Percentiles rank a stretch among this genome's conserved stretches.
Evolutionary conservation across 2,113 vertebrate species (phyloP).

Genomic region (Oreotrochilus melanogaster): DNA sequence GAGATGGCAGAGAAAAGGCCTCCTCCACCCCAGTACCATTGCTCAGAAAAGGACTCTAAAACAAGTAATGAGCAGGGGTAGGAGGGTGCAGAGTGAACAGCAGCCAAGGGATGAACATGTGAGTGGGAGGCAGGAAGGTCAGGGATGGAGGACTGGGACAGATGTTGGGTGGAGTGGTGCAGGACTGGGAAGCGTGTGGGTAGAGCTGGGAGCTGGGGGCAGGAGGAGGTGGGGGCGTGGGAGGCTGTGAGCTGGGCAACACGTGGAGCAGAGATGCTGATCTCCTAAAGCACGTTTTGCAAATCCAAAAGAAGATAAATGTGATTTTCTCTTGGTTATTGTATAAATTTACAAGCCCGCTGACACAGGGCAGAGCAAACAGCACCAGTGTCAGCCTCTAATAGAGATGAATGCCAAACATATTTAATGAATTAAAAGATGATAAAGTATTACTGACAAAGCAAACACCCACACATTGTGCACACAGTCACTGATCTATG

Average conservation of each 20-base stretch:
- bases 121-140: neutral
- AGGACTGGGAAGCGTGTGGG: accelerated
- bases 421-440: conserved; percentile 40
- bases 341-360: neutral
- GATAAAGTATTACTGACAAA: conserved; percentile 33
- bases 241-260: neutral
- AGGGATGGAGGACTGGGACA: neutral
- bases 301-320: conserved; percentile 14
- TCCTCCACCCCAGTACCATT: neutral
- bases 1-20: neutral
- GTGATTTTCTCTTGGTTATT: neutral
- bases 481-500: neutral
- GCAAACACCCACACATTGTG: neutral
- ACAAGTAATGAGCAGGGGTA: neutral
- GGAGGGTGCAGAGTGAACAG: neutral
- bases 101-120: accelerated
- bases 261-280: neutral
- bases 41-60: neutral
- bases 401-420: conserved; percentile 42
- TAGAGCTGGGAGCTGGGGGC: neutral
- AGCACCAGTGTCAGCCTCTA: neutral
- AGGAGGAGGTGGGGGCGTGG: neutral
- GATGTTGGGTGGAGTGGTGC: accelerated
- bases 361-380: conserved; percentile 51
- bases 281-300: neutral